phyloP scores from a whole-genome alignment of 2,797 vertebrate genomes.

The Enteromius unitaeniatus region DNA sequence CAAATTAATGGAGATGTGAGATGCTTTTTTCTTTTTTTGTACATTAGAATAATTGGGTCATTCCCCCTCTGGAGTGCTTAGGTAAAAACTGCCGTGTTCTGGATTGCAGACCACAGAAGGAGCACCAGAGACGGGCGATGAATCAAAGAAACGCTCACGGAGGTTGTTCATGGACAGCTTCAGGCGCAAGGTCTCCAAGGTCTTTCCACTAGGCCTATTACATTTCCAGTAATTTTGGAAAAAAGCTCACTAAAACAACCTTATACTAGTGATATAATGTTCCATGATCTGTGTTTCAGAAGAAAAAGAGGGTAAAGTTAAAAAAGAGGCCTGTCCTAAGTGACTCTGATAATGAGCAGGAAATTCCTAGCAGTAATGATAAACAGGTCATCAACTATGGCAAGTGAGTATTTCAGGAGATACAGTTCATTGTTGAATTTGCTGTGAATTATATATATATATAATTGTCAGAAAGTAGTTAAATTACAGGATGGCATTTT shows the following conservation, averaged over 20 bases:
- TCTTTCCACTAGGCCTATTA: not conserved
- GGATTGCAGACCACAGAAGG: conserved; percentile 75
- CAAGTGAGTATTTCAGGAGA: conserved; percentile 65
- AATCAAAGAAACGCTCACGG: conserved; percentile 76
- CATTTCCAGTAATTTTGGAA: not conserved
- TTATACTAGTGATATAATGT: conserved; percentile 7
- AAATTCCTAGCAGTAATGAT: conserved; percentile 75
- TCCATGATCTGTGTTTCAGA: conserved; percentile 61
- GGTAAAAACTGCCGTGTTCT: conserved; percentile 47
- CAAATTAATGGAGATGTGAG: conserved; percentile 83
- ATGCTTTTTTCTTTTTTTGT: not conserved
- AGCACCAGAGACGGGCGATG: conserved; percentile 70
- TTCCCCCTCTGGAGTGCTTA: not conserved
- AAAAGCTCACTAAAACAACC: not conserved
- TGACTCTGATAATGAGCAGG: conserved; percentile 82
- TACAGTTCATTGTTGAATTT: not conserved
- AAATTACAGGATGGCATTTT: not conserved
- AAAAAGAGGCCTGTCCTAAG: conserved; percentile 81
- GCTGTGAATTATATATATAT: not conserved
- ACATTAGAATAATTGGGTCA: not conserved
- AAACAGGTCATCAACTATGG: conserved; percentile 77
- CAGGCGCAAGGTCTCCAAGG: conserved; percentile 84
- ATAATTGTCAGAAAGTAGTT: not conserved
- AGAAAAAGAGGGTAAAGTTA: conserved; percentile 85
- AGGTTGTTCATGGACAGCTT: conserved; percentile 86